Conservation (phyloP, 2,113 vertebrate genomes). For the Xiphorhynchus elegans region DNA sequence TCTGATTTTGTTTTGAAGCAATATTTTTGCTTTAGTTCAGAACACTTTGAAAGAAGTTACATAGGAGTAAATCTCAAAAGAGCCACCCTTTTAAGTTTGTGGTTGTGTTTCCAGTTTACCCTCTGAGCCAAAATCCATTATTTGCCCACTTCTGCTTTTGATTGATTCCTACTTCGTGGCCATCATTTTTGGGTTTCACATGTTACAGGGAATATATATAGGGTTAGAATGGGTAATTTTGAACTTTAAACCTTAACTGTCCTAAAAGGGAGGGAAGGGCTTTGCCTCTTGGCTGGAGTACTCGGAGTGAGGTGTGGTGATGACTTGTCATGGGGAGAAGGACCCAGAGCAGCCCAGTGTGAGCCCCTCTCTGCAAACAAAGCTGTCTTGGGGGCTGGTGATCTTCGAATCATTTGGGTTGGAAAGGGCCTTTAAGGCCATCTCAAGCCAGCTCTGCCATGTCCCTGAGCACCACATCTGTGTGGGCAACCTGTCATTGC, state of each 20-base stretch:
- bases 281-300: background rate
- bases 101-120: background rate
- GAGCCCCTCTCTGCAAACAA: background rate
- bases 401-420: background rate
- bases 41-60: background rate
- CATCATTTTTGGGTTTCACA: background rate
- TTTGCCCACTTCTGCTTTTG: background rate
- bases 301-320: fast-evolving
- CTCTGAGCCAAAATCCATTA: background rate
- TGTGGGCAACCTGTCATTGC: background rate
- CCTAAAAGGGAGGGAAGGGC: background rate
- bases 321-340: background rate
- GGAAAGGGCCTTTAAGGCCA: background rate
- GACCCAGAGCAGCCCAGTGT: fast-evolving
- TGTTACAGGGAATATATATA: background rate
- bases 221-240: background rate
- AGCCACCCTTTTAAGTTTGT: background rate
- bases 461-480: background rate
- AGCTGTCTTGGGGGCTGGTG: background rate
- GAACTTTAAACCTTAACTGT: background rate
- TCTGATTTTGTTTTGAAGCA: background rate
- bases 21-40: background rate
- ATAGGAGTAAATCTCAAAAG: background rate
- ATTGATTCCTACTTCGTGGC: background rate
- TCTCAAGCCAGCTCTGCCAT: background rate